phyloP scores from a whole-genome alignment of 2,113 vertebrate genomes.

The Mus pahari region DNA sequence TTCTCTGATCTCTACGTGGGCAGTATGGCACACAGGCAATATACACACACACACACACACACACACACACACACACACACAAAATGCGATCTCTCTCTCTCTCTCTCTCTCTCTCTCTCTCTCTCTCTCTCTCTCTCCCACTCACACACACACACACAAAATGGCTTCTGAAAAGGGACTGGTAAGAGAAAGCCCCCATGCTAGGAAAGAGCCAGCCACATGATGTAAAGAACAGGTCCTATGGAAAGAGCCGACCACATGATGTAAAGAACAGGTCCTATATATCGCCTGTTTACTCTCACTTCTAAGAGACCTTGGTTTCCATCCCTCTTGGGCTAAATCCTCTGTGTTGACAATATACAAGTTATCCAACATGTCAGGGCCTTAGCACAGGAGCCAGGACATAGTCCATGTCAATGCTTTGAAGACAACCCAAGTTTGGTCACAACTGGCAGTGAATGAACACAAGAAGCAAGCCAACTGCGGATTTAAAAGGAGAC shows the following conservation, averaged over 20 bases:
- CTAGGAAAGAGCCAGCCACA: not conserved
- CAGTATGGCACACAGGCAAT: not conserved
- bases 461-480: not conserved
- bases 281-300: not conserved
- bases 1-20: no score
- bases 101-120: no score
- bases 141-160: not conserved
- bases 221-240: not conserved
- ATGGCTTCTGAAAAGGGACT: not conserved
- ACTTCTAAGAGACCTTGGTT: not conserved
- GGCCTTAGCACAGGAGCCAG: not conserved
- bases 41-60: not conserved
- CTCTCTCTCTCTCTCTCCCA: not conserved
- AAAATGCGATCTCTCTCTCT: no score
- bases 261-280: not conserved
- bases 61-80: not conserved
- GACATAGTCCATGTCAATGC: not conserved
- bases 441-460: not conserved
- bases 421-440: not conserved
- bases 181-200: not conserved
- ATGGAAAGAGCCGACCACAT: no score
- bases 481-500: not conserved
- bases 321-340: not conserved
- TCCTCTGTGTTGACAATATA: not conserved
- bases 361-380: not conserved